A percentile compares a stretch with the other conserved stretches of the same genome.
phyloP scores from a whole-genome alignment of 2,888 invertebrate genomes.

The Drosophila nigritarsus region DNA sequence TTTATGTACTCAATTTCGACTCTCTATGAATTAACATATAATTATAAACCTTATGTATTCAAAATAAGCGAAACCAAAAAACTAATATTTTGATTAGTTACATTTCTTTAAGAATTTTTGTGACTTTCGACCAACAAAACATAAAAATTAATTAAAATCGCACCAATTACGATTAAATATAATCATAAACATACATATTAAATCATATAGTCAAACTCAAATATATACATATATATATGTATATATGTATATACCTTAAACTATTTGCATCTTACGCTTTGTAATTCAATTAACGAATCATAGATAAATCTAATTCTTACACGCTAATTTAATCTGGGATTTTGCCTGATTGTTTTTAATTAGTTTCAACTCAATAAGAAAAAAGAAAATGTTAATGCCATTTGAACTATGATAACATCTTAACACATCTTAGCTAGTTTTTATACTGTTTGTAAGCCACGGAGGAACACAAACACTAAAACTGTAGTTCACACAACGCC shows the following conservation, averaged over 20 bases:
- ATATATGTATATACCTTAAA: constrained; percentile 18
- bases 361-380: constrained; percentile 15
- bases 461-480: constrained; percentile 13
- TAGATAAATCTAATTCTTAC: constrained; percentile 33
- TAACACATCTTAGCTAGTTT: constrained; percentile 52
- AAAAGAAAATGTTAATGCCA: constrained; percentile 13
- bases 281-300: constrained; percentile 40
- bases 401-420: constrained; percentile 18
- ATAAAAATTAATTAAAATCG: constrained; percentile 27
- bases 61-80: constrained; percentile 30
- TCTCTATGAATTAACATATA: constrained; percentile 46
- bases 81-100: constrained; percentile 55
- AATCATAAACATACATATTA: constrained; percentile 26
- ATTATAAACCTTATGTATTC: constrained; percentile 53
- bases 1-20: constrained; percentile 50
- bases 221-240: background rate
- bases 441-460: constrained; percentile 60
- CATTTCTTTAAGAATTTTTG: constrained; percentile 43
- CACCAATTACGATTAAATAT: constrained; percentile 49
- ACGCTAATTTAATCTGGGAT: constrained; percentile 31
- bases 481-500: background rate
- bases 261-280: constrained; percentile 42
- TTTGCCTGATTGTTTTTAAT: constrained; percentile 58
- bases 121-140: constrained; percentile 30
- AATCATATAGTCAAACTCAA: constrained; percentile 26